Conservation (phyloP, 1,140 invertebrate species). For the Sycobia sp. region DNA sequence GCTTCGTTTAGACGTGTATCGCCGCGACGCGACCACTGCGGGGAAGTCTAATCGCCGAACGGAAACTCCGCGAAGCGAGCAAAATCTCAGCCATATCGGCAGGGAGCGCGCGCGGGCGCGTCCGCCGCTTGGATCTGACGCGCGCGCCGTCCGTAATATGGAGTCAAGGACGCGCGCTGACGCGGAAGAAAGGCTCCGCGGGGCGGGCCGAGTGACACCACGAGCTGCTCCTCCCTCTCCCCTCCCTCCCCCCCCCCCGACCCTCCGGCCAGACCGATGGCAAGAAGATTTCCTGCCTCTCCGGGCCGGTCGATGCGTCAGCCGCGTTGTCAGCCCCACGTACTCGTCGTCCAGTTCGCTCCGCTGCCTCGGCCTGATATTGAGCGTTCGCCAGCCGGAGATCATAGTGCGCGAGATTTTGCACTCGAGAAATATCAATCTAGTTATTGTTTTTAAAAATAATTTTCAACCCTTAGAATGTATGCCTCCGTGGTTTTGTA, state of each 20-base stretch:
- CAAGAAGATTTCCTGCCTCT: constrained; percentile 21
- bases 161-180: constrained; percentile 11
- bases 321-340: neutral
- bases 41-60: constrained; percentile 1
- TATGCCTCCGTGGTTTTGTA: no score
- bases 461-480: no score
- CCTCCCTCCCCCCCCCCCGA: neutral
- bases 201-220: constrained; percentile 6
- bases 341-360: no score
- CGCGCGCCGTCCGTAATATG: no score
- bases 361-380: no score
- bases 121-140: constrained; percentile 21
- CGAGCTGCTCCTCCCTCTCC: neutral
- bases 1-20: neutral
- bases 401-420: no score
- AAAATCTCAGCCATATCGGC: constrained; percentile 27
- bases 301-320: constrained; percentile 9
- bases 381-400: no score
- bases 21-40: no score
- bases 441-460: no score
- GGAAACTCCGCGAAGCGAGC: constrained; percentile 4
- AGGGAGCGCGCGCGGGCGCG: no score
- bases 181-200: constrained; percentile 11
- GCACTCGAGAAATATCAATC: no score
- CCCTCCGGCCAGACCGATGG: no score